Evolutionary conservation across 2,797 vertebrate species (phyloP), one percentile per base, ranked within the genome.

Genomic region (Spinus pinus): DNA sequence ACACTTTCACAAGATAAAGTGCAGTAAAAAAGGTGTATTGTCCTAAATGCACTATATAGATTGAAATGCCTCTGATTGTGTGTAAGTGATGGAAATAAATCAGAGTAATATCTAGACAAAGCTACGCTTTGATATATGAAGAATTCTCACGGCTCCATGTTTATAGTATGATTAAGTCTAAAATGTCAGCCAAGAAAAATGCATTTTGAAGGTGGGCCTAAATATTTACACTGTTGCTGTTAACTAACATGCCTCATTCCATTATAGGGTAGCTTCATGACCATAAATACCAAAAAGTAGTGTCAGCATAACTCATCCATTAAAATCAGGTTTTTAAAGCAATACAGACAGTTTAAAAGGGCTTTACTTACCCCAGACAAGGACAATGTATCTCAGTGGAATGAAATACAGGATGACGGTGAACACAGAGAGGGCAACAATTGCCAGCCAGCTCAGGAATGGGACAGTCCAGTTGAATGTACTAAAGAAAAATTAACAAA

Each of bases 391-490:
- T 98, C 99, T 98, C 84, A 99, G 98, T n/a, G 99, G 99, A 96
- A 99, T 98, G 98, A 99, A 99, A 98, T 99, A 99, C 84, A 99
- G 95, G 95, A 98, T 85, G 67, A 98, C 14, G n/a, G 98, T 99
- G 97, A 98, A 98, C 72, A 98, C 88, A 78, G 98, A 98, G 15
- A 99, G 98, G 67, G 98, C 98, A 93, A 98, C 98, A 20, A 99
- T 99, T 75, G 98, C 99, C 98, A 99, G 97, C 98, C 99, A 99
- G 98, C 99, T 99, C 97, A 99, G 98, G 98, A 99, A 99, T 92
- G 99, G 99, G 97, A 99, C 98, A 23, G 99, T 99, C 99, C 99
- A 99, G 98, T 99, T 99, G 98, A 99, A 99, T 41, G 99, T 99
- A 97, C 99, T 99, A 96, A 56, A 89, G 57, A 86, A 91, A 97